Evolutionary conservation across 2,888 invertebrate species (phyloP).

Genomic region (Ochropleura plecta): DNA sequence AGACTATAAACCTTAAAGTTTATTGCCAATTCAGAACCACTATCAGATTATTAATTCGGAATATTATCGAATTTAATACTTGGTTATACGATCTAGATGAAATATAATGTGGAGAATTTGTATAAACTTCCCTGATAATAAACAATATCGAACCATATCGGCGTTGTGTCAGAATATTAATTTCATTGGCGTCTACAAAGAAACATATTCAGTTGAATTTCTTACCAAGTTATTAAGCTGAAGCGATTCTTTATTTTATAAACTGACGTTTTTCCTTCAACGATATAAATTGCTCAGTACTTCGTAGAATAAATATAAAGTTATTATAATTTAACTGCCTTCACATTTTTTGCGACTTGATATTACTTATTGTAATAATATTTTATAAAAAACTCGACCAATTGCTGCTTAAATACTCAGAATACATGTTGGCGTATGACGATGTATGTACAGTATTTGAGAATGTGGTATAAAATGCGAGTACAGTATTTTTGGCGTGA

Average conservation of each 20-base stretch:
- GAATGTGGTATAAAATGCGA: constrained; percentile 22
- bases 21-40: constrained; percentile 71
- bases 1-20: constrained; percentile 70
- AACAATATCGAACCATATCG: constrained; percentile 78
- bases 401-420: background rate
- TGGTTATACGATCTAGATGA: constrained; percentile 73
- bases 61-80: constrained; percentile 75
- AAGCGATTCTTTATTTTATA: constrained; percentile 34
- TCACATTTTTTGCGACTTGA: background rate
- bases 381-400: background rate
- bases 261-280: constrained; percentile 29
- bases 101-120: constrained; percentile 78
- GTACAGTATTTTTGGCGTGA: constrained; percentile 39
- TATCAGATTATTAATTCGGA: constrained; percentile 75
- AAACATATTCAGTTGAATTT: constrained; percentile 58
- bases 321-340: constrained; percentile 6
- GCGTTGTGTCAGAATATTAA: constrained; percentile 79
- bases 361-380: background rate
- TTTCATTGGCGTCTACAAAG: constrained; percentile 69
- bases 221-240: constrained; percentile 39
- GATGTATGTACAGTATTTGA: constrained; percentile 18
- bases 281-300: constrained; percentile 17
- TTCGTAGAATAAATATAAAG: constrained; percentile 7
- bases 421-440: constrained; percentile 4
- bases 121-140: constrained; percentile 77